phyloP scores from a whole-genome alignment of 2,797 vertebrate genomes.

The Coregonus suidteri region DNA sequence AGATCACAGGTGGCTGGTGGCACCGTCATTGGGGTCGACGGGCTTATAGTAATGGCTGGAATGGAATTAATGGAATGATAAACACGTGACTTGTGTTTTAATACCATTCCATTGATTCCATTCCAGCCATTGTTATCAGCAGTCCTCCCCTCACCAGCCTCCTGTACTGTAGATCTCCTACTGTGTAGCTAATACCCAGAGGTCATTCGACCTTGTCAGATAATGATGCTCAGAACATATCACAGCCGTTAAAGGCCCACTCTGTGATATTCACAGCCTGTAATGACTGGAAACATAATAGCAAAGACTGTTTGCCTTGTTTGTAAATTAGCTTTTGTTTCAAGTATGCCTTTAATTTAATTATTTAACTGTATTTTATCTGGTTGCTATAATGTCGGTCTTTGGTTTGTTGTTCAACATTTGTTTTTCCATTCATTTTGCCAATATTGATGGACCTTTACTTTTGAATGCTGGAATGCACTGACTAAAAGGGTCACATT shows the following conservation, averaged over 20 bases:
- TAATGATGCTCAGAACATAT: neutral
- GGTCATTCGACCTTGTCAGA: neutral
- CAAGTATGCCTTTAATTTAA: neutral
- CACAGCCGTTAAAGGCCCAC: neutral
- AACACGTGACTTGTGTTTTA: no score
- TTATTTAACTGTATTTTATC: neutral
- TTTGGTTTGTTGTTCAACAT: conserved; percentile 11
- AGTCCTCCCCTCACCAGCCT: no score
- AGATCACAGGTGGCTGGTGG: neutral
- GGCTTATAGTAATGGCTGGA: no score
- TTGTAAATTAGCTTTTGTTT: neutral
- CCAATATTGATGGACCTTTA: conserved; percentile 11
- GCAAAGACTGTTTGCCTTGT: conserved; percentile 2
- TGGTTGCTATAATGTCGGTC: neutral
- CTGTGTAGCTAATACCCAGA: neutral
- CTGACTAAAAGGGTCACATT: conserved; percentile 15
- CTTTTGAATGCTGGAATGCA: conserved; percentile 29
- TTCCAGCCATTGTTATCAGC: no score
- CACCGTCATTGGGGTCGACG: no score
- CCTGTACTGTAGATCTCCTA: neutral
- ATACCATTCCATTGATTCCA: no score
- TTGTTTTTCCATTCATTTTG: conserved; percentile 20
- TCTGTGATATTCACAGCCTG: neutral
- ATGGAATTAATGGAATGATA: no score
- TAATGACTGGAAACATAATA: neutral